These are phyloP conservation scores for Nibea albiflora DNA, from an alignment of 2,113 vertebrate genomes.

Conservation along the genomic window DNA sequence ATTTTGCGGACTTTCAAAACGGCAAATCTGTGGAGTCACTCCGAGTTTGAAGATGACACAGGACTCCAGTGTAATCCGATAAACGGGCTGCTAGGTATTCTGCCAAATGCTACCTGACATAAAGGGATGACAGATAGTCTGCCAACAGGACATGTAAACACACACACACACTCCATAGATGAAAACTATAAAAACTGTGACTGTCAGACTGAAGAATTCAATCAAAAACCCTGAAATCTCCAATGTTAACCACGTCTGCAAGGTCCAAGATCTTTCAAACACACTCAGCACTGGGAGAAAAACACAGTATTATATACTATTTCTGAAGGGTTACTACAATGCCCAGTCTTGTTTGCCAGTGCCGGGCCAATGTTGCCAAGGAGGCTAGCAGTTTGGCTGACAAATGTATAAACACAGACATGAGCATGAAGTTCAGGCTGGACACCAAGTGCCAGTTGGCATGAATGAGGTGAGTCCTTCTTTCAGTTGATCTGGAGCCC, in stretches of 20 bases:
- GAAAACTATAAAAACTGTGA: slow-evolving; percentile 9
- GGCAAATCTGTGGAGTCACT: slow-evolving; percentile 38
- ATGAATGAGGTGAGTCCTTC: neutral
- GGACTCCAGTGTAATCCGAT: slow-evolving; percentile 10
- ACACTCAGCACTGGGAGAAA: slow-evolving; percentile 11
- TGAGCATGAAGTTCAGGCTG: slow-evolving; percentile 7
- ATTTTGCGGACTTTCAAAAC: slow-evolving; percentile 35
- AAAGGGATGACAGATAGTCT: slow-evolving; percentile 19
- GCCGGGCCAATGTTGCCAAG: slow-evolving; percentile 23
- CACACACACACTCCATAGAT: slow-evolving; percentile 12
- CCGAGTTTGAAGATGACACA: slow-evolving; percentile 43
- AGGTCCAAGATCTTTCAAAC: slow-evolving; percentile 22
- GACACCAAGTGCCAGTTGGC: slow-evolving; percentile 13
- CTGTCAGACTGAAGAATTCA: neutral
- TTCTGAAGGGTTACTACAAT: slow-evolving; percentile 30
- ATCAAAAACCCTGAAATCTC: neutral
- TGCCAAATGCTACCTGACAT: slow-evolving; percentile 32
- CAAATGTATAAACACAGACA: slow-evolving; percentile 21
- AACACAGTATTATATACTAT: neutral
- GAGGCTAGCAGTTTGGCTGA: slow-evolving; percentile 4
- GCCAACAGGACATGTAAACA: slow-evolving; percentile 38
- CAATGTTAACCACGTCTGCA: neutral
- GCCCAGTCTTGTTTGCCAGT: slow-evolving; percentile 27
- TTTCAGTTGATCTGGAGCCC: slow-evolving; percentile 11
- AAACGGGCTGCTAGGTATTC: slow-evolving; percentile 18